These are phyloP conservation scores for Nomada hirtipes DNA, from an alignment of 2,888 invertebrate genomes.

Conservation along the genomic window DNA sequence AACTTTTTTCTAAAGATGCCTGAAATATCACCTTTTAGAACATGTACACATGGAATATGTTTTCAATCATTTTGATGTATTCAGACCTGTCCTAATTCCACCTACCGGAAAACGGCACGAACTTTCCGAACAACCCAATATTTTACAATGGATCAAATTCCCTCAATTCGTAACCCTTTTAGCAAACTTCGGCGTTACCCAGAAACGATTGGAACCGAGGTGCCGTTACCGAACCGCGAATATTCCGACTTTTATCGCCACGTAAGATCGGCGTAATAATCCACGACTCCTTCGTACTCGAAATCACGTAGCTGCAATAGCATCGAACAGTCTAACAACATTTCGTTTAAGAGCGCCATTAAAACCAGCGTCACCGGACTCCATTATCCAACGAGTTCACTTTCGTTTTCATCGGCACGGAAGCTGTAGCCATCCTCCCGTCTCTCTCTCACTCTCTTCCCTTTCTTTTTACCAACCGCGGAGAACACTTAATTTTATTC, in stretches of 20 bases:
- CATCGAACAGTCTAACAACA: slow-evolving; percentile 31
- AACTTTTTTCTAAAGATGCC: no score
- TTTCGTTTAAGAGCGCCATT: slow-evolving; percentile 30
- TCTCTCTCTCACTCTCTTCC: not conserved
- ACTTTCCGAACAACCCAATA: no score
- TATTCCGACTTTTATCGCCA: not conserved
- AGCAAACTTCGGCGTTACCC: not conserved
- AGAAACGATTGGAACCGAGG: not conserved
- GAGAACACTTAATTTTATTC: slow-evolving; percentile 48
- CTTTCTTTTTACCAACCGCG: not conserved
- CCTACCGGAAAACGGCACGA: no score
- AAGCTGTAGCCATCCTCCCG: not conserved
- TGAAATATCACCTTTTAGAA: no score
- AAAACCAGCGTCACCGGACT: slow-evolving; percentile 14
- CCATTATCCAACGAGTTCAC: slow-evolving; percentile 19
- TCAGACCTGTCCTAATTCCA: no score
- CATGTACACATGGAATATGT: no score
- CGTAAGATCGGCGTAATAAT: not conserved
- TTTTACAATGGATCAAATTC: no score
- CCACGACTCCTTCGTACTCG: not conserved
- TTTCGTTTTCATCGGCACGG: slow-evolving; percentile 18
- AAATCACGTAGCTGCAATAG: slow-evolving; percentile 43
- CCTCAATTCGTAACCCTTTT: not conserved
- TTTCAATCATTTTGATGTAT: no score
- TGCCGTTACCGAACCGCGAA: no score